Evolutionary conservation across 2,888 invertebrate species (phyloP), one percentile per base, ranked within the genome.

Genomic region (Rotaria sp.): DNA sequence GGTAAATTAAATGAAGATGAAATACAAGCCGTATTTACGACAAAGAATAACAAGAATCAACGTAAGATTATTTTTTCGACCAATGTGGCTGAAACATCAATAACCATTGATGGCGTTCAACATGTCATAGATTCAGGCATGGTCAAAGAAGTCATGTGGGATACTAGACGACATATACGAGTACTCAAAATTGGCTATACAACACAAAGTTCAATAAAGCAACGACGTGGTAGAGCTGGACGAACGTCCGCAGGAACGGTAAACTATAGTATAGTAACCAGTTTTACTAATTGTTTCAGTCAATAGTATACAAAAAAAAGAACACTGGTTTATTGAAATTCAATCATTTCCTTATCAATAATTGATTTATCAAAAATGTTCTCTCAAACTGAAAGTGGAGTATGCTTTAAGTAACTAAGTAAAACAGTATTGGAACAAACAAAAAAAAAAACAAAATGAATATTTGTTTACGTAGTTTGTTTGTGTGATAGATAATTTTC

Each of bases 171-270:
- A 85, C 90, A 89, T 86, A 89, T 90, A 67, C 90, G 88, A 87
- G 87, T 88, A 10, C 87, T 91, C 41, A 88, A 88, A 59, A 88
- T 90, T 10, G 87, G 87, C 26, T 87, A 88, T 84, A 89, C 90
- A 10, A 90, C 89, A 85, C 89, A 89, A 87, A 90, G 90, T 85
- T 90, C 91, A 8, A 91, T 91, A 11, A 89, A 91, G 52, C 91
- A 92, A 87, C 89, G 92, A 13, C 90, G 90, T 88, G 91, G 91
- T 13, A 88, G 91, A 86, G 91, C 91, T 24, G 92, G 91, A 26
- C 88, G 91, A 86, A 90, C 90, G 13, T 88, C 89, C 30, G 87
- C 89, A 13, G 92, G 92, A 1, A 89, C 88, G 86, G 80, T 80
- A 45, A 80, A 24, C 45, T 45, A 45, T 11, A 45, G 5, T 45